Conservation (phyloP, 2,797 vertebrate species). For the Galaxias olidus region DNA sequence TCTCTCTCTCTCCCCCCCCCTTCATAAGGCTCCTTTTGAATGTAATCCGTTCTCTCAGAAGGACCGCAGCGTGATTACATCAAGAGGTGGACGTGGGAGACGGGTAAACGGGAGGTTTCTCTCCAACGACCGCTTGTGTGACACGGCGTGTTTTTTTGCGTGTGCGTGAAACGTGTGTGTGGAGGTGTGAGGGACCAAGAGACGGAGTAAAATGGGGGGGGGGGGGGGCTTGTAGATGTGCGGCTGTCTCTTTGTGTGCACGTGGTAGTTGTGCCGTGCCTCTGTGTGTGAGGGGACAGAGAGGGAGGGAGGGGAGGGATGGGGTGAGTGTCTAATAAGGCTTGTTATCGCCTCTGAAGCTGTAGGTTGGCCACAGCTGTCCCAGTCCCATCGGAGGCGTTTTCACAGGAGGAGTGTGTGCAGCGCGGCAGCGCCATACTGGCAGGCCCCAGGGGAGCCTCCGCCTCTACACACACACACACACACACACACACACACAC, state of each 20-base stretch:
- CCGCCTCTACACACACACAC: conserved; percentile 49
- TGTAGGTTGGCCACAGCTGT: conserved; percentile 80
- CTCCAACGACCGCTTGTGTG: too few species aligned
- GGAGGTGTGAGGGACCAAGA: conserved; percentile 28
- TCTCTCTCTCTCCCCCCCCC: too few species aligned
- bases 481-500: conserved; percentile 20
- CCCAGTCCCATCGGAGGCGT: conserved; percentile 70
- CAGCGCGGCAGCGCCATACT: conserved; percentile 69
- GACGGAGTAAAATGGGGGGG: conserved; percentile 29
- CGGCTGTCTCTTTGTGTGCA: conserved; percentile 14
- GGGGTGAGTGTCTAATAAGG: conserved; percentile 61
- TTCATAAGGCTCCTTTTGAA: too few species aligned
- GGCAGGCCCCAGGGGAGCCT: conserved; percentile 74
- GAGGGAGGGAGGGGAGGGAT: conserved; percentile 25
- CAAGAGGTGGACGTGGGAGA: too few species aligned
- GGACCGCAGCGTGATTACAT: too few species aligned
- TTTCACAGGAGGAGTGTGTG: conserved; percentile 69
- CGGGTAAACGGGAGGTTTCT: too few species aligned
- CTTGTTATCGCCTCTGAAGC: conserved; percentile 74
- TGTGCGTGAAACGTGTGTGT: conserved; percentile 13
- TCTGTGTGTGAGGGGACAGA: conserved; percentile 2
- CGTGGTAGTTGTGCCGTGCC: conserved; percentile 6
- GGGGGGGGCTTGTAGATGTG: conserved; percentile 34
- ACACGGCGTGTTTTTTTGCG: too few species aligned
- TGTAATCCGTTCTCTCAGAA: too few species aligned